A percentile compares a stretch with the other conserved stretches of the same genome.
These are phyloP conservation scores for Hoplostethus atlanticus DNA, from an alignment of 2,797 vertebrate genomes.

Conservation along the genomic window DNA sequence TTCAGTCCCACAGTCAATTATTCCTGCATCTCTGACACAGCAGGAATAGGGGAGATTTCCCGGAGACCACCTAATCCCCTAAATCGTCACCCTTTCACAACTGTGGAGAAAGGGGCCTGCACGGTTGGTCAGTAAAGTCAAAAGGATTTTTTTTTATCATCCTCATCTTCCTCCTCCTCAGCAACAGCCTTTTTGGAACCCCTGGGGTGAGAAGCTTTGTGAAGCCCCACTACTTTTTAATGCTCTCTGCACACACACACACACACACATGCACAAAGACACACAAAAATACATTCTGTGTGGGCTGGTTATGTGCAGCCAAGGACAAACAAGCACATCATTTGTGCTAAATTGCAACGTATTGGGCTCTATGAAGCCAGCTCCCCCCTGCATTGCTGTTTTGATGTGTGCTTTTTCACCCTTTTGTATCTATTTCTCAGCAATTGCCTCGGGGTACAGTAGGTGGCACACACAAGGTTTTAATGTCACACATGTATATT, in stretches of 20 bases:
- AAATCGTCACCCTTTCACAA: constrained; percentile 39
- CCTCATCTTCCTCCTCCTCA: constrained; percentile 33
- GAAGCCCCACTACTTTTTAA: constrained; percentile 52
- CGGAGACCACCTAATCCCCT: constrained; percentile 32
- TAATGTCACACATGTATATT: too few relatives aligned
- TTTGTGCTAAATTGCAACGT: too few relatives aligned
- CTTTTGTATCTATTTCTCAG: too few relatives aligned
- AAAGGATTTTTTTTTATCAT: constrained; percentile 40
- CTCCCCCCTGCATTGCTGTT: too few relatives aligned
- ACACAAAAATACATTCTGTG: constrained; percentile 22
- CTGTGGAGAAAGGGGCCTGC: constrained; percentile 42
- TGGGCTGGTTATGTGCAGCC: constrained; percentile 26
- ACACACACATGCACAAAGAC: not conserved
- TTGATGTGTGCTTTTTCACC: too few relatives aligned
- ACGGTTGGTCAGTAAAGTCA: constrained; percentile 43
- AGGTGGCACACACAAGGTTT: too few relatives aligned
- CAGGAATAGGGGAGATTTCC: constrained; percentile 43
- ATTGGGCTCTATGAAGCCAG: too few relatives aligned
- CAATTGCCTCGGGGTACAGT: too few relatives aligned
- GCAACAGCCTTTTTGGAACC: constrained; percentile 36
- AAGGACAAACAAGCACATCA: constrained; percentile 29
- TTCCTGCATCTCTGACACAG: constrained; percentile 39
- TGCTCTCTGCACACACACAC: constrained; percentile 48
- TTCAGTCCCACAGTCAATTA: constrained; percentile 31
- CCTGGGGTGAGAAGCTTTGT: constrained; percentile 43